phyloP scores from a whole-genome alignment of 2,888 invertebrate genomes.

The Ramazzottius varieornatus region DNA sequence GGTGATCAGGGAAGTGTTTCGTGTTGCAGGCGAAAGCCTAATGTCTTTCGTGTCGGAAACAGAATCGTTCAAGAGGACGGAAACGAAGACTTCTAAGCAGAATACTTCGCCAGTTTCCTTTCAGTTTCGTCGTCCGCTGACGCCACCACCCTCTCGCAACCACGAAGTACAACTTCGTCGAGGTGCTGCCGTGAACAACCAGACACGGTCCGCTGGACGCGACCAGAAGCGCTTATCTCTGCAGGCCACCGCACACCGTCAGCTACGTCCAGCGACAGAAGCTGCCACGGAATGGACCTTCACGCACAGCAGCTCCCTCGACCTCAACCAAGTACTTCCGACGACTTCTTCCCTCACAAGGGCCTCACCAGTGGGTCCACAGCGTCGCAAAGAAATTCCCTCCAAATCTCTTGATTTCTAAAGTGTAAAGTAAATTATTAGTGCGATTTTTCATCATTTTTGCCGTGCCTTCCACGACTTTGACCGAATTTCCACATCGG shows the following conservation, averaged over 20 bases:
- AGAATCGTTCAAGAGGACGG: too few relatives aligned
- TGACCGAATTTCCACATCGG: too few relatives aligned
- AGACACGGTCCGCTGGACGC: background rate
- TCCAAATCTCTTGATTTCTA: too few relatives aligned
- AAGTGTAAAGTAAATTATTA: too few relatives aligned
- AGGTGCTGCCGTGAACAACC: background rate
- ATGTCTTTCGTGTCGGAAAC: background rate
- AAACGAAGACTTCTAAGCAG: too few relatives aligned
- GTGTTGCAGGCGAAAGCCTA: background rate
- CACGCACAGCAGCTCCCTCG: background rate
- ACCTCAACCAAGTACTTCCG: too few relatives aligned
- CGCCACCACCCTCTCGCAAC: background rate
- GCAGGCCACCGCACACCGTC: background rate
- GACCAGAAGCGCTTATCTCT: background rate
- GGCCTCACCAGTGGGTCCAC: too few relatives aligned
- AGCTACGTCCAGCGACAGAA: background rate
- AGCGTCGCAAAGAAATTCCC: too few relatives aligned
- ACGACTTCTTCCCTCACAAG: too few relatives aligned
- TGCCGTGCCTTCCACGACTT: too few relatives aligned
- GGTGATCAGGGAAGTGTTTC: too few relatives aligned
- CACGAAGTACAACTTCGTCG: background rate
- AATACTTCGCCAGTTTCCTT: background rate
- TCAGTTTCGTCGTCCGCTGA: background rate
- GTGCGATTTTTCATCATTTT: too few relatives aligned
- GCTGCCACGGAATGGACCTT: constrained; percentile 1